Base-by-base conservation (phyloP, 2,113 vertebrate species). In the Morone saxatilis region DNA sequence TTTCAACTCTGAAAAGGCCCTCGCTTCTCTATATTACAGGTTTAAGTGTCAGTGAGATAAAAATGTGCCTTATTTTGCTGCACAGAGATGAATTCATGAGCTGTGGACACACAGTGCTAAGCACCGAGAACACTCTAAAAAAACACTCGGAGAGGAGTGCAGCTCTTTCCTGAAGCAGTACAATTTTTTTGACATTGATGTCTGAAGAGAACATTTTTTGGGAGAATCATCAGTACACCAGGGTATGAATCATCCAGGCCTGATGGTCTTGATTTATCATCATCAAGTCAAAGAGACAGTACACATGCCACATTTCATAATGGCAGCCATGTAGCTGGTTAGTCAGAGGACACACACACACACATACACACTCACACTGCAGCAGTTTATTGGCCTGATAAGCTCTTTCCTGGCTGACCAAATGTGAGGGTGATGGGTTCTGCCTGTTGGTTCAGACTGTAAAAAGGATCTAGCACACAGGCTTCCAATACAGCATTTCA, bases 1-100 rank as follows among this genome's bases (percentile, higher is more conserved):
- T 90, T 90, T 70, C 76, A 86, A 78, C 76, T 76, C 74, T 47
- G 53, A 89, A 81, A 76, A 81, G 20, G 20, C 38, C 36, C 6
- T 48, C 5, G 22, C 53, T 56, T 57, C 8, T 69, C 67, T 25
- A 4, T 47, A 50, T 77, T 63, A 68, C 5, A 67, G 25, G 53
- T 71, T 76, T 74, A 56, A 69, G 63, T 12, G 19, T 38, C 48
- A 61, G 22, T 2, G 2, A 68, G 65, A 70, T 31, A 60, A 57
- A 81, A 36, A 20, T 48, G 43, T 22, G 36, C 45, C 38, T 63
- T 71, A 43, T 71, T 69, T 65, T 68, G 13, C 48, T 2, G 10
- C 85, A 53, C 11, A 71, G 60, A 60, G 36, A 63, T 54, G 43
- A 76, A 71, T 61, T 67, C 1, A 54, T 19, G 25, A 72, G 60